Conservation (phyloP, 1,140 invertebrate species). For the Eumaeus atala region DNA sequence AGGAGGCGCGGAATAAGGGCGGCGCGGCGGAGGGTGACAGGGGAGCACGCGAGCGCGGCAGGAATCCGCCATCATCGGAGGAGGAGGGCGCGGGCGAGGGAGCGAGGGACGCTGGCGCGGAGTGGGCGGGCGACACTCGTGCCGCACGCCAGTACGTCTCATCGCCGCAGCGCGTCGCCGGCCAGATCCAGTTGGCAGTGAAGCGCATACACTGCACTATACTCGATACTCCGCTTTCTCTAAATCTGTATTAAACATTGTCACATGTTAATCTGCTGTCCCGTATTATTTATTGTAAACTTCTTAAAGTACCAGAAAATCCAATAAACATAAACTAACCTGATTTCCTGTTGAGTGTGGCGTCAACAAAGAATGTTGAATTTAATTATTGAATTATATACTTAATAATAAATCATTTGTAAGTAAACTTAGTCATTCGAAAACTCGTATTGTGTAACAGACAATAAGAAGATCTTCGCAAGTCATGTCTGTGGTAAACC, state of each 20-base stretch:
- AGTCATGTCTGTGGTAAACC: too few species aligned
- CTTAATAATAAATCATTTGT: too few species aligned
- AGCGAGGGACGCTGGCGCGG: constrained; percentile 79
- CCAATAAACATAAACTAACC: constrained; percentile 36
- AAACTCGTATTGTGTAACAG: too few species aligned
- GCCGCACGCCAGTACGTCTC: constrained; percentile 39
- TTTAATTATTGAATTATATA: too few species aligned
- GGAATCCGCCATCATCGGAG: constrained; percentile 89
- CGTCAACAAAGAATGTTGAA: constrained; percentile 12
- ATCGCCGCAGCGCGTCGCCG: constrained; percentile 78
- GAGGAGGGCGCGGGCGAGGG: constrained; percentile 70
- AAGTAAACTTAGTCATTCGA: too few species aligned
- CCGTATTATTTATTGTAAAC: neutral
- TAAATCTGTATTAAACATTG: constrained; percentile 79
- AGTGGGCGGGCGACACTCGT: constrained; percentile 54
- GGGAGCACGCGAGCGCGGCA: constrained; percentile 77
- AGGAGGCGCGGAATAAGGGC: constrained; percentile 74
- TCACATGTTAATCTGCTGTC: neutral
- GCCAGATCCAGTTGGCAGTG: constrained; percentile 81
- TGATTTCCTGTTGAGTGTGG: constrained; percentile 54
- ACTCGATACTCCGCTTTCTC: constrained; percentile 95
- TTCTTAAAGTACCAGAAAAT: neutral
- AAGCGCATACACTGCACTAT: constrained; percentile 81
- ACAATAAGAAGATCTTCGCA: too few species aligned
- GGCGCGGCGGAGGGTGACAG: constrained; percentile 80